Conservation (phyloP, 2,113 vertebrate genomes). For the Albula goreensis region DNA sequence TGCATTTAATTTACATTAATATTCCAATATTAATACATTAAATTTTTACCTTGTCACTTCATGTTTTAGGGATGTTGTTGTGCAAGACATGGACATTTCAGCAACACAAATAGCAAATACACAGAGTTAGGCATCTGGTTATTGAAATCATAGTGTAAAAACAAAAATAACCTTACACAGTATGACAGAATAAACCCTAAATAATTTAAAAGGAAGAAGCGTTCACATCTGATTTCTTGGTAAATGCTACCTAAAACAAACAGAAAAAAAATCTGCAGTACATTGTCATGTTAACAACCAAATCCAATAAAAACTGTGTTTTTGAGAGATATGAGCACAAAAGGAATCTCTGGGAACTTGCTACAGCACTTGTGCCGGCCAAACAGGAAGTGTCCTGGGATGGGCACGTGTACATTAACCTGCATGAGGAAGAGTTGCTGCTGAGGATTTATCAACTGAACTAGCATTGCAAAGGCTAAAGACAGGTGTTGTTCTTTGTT, state of each 20-base stretch:
- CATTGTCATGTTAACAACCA: background rate
- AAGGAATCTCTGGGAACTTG: background rate
- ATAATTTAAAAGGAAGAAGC: background rate
- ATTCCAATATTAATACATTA: too few species aligned
- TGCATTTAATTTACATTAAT: background rate
- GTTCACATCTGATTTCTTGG: background rate
- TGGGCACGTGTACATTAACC: background rate
- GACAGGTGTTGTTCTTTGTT: too few species aligned
- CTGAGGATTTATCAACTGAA: background rate
- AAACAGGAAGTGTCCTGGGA: background rate
- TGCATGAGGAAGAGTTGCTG: background rate
- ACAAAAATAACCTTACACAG: background rate
- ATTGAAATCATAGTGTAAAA: background rate
- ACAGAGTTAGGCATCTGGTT: background rate
- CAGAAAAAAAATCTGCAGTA: background rate
- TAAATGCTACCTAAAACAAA: background rate
- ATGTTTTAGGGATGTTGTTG: background rate
- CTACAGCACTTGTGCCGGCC: background rate
- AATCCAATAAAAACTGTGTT: background rate
- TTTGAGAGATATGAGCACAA: background rate
- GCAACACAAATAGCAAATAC: background rate
- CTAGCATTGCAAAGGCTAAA: background rate
- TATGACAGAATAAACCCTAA: background rate
- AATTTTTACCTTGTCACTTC: too few species aligned
- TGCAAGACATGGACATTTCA: background rate